Percentiles rank a stretch among this genome's conserved stretches.
These are phyloP conservation scores for Pterobdella sp. DNA, from an alignment of 2,888 invertebrate genomes.

Conservation along the genomic window DNA sequence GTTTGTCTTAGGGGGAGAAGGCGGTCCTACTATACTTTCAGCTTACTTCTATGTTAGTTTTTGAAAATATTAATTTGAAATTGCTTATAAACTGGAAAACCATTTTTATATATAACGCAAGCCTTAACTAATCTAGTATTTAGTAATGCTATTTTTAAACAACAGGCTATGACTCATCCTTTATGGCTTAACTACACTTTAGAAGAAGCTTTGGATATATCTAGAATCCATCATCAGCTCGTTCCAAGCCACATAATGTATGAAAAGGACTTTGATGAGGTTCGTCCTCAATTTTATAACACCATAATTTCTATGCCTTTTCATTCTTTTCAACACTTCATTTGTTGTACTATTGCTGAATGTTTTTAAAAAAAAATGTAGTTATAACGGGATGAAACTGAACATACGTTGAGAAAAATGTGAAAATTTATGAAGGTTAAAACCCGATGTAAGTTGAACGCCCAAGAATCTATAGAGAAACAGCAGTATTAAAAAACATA, in stretches of 20 bases:
- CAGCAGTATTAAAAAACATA: too few relatives aligned
- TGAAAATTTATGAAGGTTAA: neutral
- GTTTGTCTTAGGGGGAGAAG: conserved; percentile 74
- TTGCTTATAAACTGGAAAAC: too few relatives aligned
- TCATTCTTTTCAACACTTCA: neutral
- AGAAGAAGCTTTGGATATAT: conserved; percentile 70
- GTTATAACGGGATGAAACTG: too few relatives aligned
- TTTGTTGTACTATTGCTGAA: too few relatives aligned
- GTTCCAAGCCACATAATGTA: conserved; percentile 65
- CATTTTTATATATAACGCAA: too few relatives aligned
- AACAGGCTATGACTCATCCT: conserved; percentile 45
- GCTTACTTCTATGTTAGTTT: conserved; percentile 58
- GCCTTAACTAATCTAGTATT: too few relatives aligned
- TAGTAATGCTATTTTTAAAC: too few relatives aligned
- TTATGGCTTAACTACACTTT: conserved; percentile 69
- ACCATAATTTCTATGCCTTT: neutral
- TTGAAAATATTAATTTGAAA: too few relatives aligned
- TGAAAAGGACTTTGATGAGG: conserved; percentile 50
- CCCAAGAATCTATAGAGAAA: too few relatives aligned
- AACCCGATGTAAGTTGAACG: neutral
- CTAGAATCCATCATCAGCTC: conserved; percentile 76
- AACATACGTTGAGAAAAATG: too few relatives aligned
- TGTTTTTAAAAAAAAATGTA: too few relatives aligned
- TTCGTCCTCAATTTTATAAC: neutral
- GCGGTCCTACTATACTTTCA: conserved; percentile 81